Evolutionary conservation across 1,140 invertebrate genomes (phyloP).

Genomic region (Eriosoma lanigerum): DNA sequence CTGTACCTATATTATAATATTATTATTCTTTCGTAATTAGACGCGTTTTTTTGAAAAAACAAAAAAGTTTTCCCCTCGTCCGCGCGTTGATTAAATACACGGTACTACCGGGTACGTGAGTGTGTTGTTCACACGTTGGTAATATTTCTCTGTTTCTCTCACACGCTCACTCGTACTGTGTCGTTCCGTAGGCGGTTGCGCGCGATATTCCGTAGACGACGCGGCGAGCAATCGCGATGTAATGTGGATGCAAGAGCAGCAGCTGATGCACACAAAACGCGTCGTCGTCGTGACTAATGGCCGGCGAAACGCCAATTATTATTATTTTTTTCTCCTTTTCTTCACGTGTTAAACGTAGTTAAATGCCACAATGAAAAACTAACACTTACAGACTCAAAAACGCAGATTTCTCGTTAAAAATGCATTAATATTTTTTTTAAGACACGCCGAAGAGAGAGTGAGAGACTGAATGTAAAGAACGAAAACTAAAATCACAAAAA

Average conservation of each 20-base stretch:
- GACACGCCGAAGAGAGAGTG: neutral
- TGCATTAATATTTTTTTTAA: neutral
- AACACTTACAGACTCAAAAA: neutral
- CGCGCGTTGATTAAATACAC: too few species aligned
- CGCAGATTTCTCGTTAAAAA: slow-evolving; percentile 47
- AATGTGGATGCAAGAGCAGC: neutral
- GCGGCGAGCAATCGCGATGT: too few species aligned
- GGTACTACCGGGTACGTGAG: neutral
- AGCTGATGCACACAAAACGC: slow-evolving; percentile 4
- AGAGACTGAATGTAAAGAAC: neutral
- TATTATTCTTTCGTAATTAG: slow-evolving; percentile 26
- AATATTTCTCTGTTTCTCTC: neutral
- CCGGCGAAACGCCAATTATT: neutral
- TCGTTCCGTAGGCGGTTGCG: neutral
- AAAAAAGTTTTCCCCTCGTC: slow-evolving; percentile 18
- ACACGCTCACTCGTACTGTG: neutral
- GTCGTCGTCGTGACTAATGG: slow-evolving; percentile 38
- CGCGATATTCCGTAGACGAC: too few species aligned
- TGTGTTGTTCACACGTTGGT: neutral
- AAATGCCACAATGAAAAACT: neutral
- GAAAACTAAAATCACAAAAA: neutral
- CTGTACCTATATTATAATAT: too few species aligned
- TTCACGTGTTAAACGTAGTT: slow-evolving; percentile 21
- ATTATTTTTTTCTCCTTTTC: neutral
- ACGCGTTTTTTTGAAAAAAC: slow-evolving; percentile 16